Percentiles rank a stretch among this genome's conserved stretches.
Conservation (phyloP, 1,140 invertebrate genomes). For the Phthorimaea operculella region DNA sequence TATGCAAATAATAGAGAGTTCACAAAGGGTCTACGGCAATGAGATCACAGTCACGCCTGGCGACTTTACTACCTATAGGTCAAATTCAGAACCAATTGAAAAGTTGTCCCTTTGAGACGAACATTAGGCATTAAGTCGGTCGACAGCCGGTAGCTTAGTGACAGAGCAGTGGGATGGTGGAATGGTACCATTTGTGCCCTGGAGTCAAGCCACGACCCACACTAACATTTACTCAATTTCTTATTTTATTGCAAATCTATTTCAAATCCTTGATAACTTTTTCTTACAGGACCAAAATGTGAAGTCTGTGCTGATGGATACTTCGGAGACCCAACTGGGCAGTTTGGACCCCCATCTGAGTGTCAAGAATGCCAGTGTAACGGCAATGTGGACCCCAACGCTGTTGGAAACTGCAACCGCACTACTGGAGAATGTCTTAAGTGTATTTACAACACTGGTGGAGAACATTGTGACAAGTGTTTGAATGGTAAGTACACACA, state of each 20-base stretch:
- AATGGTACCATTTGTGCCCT: no score
- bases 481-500: slow-evolving; percentile 78
- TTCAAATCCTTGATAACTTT: neutral
- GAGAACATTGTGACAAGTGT: slow-evolving; percentile 89
- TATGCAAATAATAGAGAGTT: slow-evolving; percentile 78
- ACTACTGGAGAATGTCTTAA: slow-evolving; percentile 95
- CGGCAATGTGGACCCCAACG: slow-evolving; percentile 94
- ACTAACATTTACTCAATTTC: no score
- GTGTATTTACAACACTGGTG: slow-evolving; percentile 97
- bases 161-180: no score
- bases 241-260: neutral
- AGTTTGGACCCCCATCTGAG: slow-evolving; percentile 71
- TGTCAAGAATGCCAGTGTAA: slow-evolving; percentile 95
- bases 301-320: slow-evolving; percentile 96
- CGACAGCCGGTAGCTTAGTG: no score
- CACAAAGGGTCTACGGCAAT: slow-evolving; percentile 93
- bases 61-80: slow-evolving; percentile 76
- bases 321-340: slow-evolving; percentile 87
- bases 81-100: neutral
- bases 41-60: slow-evolving; percentile 82
- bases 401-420: slow-evolving; percentile 93
- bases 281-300: slow-evolving; percentile 79
- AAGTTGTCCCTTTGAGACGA: no score
- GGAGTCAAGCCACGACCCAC: no score
- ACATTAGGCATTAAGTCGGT: no score